phyloP scores from a whole-genome alignment of 2,888 invertebrate genomes.

The Tuta absoluta region DNA sequence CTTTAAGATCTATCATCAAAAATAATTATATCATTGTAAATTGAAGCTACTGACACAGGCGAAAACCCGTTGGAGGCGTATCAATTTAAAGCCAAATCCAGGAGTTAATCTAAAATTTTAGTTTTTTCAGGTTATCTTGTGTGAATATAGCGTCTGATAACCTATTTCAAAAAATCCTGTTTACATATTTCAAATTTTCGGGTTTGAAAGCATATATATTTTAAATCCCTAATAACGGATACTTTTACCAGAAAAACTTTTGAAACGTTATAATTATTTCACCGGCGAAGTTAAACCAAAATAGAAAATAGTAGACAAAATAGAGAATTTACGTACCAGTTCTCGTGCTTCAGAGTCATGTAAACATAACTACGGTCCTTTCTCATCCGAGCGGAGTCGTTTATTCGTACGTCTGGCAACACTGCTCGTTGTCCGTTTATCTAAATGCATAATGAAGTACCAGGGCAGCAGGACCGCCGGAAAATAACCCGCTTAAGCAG shows the following conservation, averaged over 20 bases:
- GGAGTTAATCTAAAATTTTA: no score
- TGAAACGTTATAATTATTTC: background rate
- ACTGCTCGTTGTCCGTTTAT: slow-evolving; percentile 11
- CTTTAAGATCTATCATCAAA: no score
- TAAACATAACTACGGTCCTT: background rate
- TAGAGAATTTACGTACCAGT: background rate
- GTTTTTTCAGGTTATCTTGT: no score
- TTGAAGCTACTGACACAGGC: no score
- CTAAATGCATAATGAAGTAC: slow-evolving; percentile 21
- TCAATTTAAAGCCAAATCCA: no score
- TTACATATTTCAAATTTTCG: no score
- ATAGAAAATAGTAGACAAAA: background rate
- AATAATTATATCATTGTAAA: no score
- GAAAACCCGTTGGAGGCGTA: no score
- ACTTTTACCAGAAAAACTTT: background rate
- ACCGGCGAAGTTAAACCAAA: background rate
- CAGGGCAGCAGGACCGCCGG: slow-evolving; percentile 18
- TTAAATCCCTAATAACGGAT: no score
- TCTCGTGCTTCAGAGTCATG: background rate
- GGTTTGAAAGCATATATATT: no score
- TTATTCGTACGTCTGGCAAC: slow-evolving; percentile 2
- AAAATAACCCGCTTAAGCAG: slow-evolving; percentile 26
- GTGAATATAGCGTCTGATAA: no score
- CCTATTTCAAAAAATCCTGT: no score
- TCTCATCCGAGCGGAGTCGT: background rate